These are phyloP conservation scores for Anthopleura xanthogrammica DNA, from an alignment of 92 coral and sea anemone species.

Conservation along the genomic window DNA sequence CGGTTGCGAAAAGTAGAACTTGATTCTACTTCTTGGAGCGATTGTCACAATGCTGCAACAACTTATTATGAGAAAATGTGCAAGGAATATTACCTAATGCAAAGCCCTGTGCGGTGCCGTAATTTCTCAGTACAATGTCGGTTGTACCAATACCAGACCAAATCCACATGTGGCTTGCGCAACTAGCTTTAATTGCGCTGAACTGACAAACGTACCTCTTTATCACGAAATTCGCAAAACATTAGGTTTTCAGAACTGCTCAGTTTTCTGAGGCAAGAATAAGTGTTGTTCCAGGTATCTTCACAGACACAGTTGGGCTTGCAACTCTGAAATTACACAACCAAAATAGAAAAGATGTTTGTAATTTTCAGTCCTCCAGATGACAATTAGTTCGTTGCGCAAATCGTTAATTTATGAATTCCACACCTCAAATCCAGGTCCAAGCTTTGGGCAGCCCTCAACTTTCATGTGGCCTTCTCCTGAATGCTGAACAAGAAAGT, in stretches of 20 bases:
- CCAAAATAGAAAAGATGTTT: background rate
- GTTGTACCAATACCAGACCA: too few species aligned
- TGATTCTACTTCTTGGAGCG: too few species aligned
- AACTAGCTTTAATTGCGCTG: too few species aligned
- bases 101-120: too few species aligned
- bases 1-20: too few species aligned
- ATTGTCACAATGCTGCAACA: too few species aligned
- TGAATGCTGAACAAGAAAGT: conserved; percentile 65
- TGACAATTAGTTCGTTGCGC: too few species aligned
- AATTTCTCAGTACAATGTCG: too few species aligned
- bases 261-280: conserved; percentile 75
- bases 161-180: too few species aligned
- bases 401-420: too few species aligned
- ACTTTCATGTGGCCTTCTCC: conserved; percentile 64
- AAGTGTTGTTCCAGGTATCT: conserved; percentile 83
- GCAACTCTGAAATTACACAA: conserved; percentile 47
- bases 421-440: conserved; percentile 64
- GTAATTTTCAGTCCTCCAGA: background rate
- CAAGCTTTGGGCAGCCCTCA: conserved; percentile 66
- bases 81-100: too few species aligned
- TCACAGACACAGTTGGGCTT: conserved; percentile 83
- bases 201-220: conserved; percentile 48
- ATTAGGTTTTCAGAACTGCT: conserved; percentile 46
- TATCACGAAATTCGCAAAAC: conserved; percentile 76
- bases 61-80: too few species aligned